Evolutionary conservation across 2,888 invertebrate genomes (phyloP).

Genomic region (Thecophora atra): DNA sequence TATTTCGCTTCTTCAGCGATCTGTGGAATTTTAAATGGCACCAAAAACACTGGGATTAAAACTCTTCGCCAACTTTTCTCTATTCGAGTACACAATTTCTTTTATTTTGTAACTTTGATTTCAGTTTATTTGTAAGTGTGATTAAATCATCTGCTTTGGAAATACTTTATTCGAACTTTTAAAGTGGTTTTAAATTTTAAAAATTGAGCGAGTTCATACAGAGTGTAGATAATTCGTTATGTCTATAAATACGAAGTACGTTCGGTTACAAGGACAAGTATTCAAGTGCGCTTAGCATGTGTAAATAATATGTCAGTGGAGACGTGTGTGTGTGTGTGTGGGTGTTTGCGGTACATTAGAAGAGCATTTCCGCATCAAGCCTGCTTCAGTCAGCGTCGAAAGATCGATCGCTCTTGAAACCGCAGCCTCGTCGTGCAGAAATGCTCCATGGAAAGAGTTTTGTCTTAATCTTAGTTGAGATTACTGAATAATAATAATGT

Average conservation of each 20-base stretch:
- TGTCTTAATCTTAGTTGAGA: slow-evolving; percentile 7
- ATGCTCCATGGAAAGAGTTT: not conserved
- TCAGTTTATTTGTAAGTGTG: slow-evolving; percentile 25
- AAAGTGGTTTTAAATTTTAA: slow-evolving; percentile 17
- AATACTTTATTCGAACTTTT: slow-evolving; percentile 20
- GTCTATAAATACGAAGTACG: slow-evolving; percentile 17
- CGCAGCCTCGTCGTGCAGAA: too few species aligned
- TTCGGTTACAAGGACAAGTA: slow-evolving; percentile 17
- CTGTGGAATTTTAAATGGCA: too few species aligned
- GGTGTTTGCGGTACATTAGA: not conserved
- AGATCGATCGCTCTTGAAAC: too few species aligned
- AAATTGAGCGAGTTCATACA: slow-evolving; percentile 32
- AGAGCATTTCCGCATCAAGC: not conserved
- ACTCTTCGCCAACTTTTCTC: slow-evolving; percentile 1
- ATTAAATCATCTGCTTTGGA: slow-evolving; percentile 35
- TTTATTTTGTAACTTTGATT: slow-evolving; percentile 27
- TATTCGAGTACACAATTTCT: slow-evolving; percentile 18
- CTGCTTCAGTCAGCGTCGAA: not conserved
- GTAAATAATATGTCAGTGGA: not conserved
- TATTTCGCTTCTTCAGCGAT: too few species aligned
- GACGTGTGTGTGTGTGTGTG: not conserved
- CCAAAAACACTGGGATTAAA: slow-evolving; percentile 1
- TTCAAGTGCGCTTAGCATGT: slow-evolving; percentile 1
- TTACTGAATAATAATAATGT: slow-evolving; percentile 18
- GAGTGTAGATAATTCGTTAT: slow-evolving; percentile 27